These are phyloP conservation scores for Hydrolagus affinis DNA, from an alignment of 2,113 vertebrate genomes.

Conservation along the genomic window DNA sequence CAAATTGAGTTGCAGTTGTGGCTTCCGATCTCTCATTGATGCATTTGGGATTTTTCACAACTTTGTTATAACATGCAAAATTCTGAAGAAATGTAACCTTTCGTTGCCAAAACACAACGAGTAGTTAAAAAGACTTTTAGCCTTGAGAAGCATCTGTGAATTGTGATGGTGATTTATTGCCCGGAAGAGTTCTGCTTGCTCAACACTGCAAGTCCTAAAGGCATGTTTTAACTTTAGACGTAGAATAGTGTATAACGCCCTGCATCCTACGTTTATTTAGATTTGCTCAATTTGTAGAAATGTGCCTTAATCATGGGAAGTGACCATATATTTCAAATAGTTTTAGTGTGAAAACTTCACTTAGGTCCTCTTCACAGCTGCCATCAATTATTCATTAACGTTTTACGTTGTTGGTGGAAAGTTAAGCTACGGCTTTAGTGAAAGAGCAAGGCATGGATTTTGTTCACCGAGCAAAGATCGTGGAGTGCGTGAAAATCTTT, in stretches of 20 bases:
- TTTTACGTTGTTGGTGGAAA: slow-evolving; percentile 3
- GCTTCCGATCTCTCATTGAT: background rate
- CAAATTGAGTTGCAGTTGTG: background rate
- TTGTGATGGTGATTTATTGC: slow-evolving; percentile 72
- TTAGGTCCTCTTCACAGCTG: no score
- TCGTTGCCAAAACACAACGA: slow-evolving; percentile 50
- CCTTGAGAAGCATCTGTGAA: slow-evolving; percentile 53
- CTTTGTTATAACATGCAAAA: background rate
- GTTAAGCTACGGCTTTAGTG: background rate
- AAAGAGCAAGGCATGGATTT: background rate
- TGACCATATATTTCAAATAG: background rate
- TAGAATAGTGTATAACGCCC: slow-evolving; percentile 46
- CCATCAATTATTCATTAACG: slow-evolving; percentile 21
- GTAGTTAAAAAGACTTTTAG: slow-evolving; percentile 40
- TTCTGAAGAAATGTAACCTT: slow-evolving; percentile 8
- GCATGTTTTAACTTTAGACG: slow-evolving; percentile 47
- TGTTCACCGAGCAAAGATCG: background rate
- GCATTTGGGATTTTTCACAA: background rate
- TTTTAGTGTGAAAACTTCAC: background rate
- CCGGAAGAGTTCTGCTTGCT: slow-evolving; percentile 48
- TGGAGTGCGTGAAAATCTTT: background rate
- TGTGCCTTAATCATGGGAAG: background rate
- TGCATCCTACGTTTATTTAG: slow-evolving; percentile 22
- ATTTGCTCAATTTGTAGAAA: background rate
- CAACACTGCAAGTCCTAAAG: slow-evolving; percentile 50